A percentile compares a stretch with the other conserved stretches of the same genome.
Evolutionary conservation across 2,113 vertebrate genomes (phyloP).

Genomic region (Psittacus erithacus): DNA sequence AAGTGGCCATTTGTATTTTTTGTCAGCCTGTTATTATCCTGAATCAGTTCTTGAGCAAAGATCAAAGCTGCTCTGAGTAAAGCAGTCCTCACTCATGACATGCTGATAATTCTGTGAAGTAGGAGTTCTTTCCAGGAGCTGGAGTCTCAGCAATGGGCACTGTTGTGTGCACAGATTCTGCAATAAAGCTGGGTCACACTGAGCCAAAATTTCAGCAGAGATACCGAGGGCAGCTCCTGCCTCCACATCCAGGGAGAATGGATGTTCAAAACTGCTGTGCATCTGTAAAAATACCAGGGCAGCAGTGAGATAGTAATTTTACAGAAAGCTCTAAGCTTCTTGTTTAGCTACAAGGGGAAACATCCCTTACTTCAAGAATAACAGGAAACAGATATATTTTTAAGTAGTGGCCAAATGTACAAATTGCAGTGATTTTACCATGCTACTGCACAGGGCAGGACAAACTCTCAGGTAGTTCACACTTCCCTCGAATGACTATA

Average conservation of each 20-base stretch:
- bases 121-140: background rate
- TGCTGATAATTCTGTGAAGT: background rate
- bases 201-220: background rate
- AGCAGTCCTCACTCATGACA: background rate
- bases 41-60: constrained; percentile 39
- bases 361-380: background rate
- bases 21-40: constrained; percentile 34
- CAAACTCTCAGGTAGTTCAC: background rate
- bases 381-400: background rate
- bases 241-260: background rate
- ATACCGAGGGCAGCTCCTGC: background rate
- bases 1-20: constrained; percentile 58
- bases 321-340: background rate
- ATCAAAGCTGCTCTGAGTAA: constrained; percentile 17
- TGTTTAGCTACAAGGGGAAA: background rate
- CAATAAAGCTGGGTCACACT: background rate
- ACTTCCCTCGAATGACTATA: background rate
- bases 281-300: background rate
- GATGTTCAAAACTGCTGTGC: background rate
- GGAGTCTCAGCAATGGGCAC: background rate
- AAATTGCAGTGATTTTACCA: background rate
- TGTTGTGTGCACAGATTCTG: background rate
- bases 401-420: background rate
- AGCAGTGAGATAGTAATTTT: background rate
- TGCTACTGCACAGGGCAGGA: background rate